Conservation (phyloP, 2,797 vertebrate species). For the Delichon dasypus region DNA sequence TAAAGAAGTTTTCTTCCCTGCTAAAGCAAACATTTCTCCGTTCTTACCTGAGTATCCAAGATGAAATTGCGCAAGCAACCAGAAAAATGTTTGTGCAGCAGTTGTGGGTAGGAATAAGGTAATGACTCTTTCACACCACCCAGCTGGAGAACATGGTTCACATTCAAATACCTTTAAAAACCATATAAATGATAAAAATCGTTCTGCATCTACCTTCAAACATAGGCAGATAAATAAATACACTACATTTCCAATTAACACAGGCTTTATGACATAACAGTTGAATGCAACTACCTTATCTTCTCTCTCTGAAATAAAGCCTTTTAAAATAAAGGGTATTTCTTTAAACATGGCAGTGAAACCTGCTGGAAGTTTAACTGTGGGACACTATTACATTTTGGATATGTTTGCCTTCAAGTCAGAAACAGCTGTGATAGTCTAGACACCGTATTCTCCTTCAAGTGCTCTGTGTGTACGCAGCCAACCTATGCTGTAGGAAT, state of each 20-base stretch:
- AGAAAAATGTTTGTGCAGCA: conserved; percentile 87
- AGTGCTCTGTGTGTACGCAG: background rate
- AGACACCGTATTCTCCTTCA: background rate
- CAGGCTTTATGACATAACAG: background rate
- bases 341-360: background rate
- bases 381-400: background rate
- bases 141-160: conserved; percentile 86
- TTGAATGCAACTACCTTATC: background rate
- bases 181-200: background rate
- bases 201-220: background rate
- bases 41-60: conserved; percentile 87
- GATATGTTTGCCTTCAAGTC: background rate
- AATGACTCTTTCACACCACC: conserved; percentile 88
- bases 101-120: conserved; percentile 84
- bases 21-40: background rate
- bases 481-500: background rate
- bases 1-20: background rate
- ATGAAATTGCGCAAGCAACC: conserved; percentile 88
- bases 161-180: conserved; percentile 81
- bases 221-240: background rate
- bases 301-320: background rate
- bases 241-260: background rate
- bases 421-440: background rate
- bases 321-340: background rate
- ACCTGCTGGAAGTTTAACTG: background rate